A percentile compares a stretch with the other conserved stretches of the same genome.
Evolutionary conservation across 2,888 invertebrate species (phyloP).

Genomic region (Coenonympha glycerion): DNA sequence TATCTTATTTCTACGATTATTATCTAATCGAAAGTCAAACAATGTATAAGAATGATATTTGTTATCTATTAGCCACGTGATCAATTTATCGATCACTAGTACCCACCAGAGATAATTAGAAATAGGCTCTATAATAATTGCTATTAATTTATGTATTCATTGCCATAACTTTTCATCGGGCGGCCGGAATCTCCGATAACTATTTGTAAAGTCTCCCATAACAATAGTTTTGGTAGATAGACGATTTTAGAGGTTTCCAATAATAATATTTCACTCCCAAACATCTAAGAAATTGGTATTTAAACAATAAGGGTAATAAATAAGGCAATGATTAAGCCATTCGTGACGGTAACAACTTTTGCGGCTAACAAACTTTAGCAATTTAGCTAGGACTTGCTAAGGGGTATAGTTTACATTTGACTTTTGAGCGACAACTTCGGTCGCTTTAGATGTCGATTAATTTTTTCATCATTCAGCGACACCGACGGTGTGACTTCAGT

Average conservation of each 20-base stretch:
- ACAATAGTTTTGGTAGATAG: too few species aligned
- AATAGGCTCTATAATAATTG: too few species aligned
- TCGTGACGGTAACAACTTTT: constrained; percentile 13
- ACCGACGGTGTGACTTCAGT: not conserved
- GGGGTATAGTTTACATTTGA: constrained; percentile 5
- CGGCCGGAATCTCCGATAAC: too few species aligned
- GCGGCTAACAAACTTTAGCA: constrained; percentile 11
- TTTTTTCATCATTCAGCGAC: not conserved
- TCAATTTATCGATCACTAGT: too few species aligned
- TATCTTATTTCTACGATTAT: too few species aligned
- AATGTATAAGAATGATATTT: too few species aligned
- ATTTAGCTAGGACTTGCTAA: constrained; percentile 9
- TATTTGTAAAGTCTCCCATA: too few species aligned
- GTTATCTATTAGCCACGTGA: too few species aligned
- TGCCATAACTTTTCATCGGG: too few species aligned
- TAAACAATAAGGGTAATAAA: constrained; percentile 14
- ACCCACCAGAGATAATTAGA: too few species aligned
- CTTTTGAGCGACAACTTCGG: not conserved
- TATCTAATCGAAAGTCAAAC: too few species aligned
- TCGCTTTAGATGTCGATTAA: constrained; percentile 1
- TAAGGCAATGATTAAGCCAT: constrained; percentile 15
- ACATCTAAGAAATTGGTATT: constrained; percentile 4
- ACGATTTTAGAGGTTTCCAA: not conserved
- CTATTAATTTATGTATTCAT: too few species aligned
- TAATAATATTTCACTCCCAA: constrained; percentile 3